These are phyloP conservation scores for Trididemnum nubilum DNA, from an alignment of 23 tunicate genomes.

Conservation along the genomic window DNA sequence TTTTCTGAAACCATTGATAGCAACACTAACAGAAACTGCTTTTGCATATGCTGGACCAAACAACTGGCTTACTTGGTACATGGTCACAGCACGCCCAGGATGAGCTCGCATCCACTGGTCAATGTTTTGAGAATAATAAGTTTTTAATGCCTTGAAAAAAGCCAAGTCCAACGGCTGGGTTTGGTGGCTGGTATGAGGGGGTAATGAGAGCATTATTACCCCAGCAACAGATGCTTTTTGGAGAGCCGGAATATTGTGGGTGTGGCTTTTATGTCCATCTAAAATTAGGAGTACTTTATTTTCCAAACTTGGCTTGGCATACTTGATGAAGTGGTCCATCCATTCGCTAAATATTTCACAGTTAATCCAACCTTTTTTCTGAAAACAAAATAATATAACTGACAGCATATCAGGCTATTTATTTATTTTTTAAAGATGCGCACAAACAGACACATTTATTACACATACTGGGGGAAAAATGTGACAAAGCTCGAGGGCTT, in stretches of 20 bases:
- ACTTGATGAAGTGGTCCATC: conserved; percentile 41
- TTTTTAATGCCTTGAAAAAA: conserved; percentile 37
- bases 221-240: conserved; percentile 24
- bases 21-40: conserved; percentile 32
- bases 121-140: conserved; percentile 26
- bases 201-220: conserved; percentile 35
- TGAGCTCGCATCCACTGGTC: conserved; percentile 47
- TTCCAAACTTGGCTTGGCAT: conserved; percentile 17
- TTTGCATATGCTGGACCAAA: conserved; percentile 44
- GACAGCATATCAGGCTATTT: no score
- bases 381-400: no score
- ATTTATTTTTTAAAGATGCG: no score
- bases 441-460: no score
- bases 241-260: conserved; percentile 27
- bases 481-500: no score
- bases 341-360: conserved; percentile 30
- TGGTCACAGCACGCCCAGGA: conserved; percentile 34
- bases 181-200: conserved; percentile 41
- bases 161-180: conserved; percentile 43
- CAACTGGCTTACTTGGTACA: conserved; percentile 20
- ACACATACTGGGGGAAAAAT: no score
- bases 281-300: conserved; percentile 25
- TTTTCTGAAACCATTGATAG: conserved; percentile 47
- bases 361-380: conserved; percentile 53
- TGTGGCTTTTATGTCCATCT: conserved; percentile 39